Evolutionary conservation across 2,113 vertebrate genomes (phyloP).

Genomic region (Larimichthys crocea): DNA sequence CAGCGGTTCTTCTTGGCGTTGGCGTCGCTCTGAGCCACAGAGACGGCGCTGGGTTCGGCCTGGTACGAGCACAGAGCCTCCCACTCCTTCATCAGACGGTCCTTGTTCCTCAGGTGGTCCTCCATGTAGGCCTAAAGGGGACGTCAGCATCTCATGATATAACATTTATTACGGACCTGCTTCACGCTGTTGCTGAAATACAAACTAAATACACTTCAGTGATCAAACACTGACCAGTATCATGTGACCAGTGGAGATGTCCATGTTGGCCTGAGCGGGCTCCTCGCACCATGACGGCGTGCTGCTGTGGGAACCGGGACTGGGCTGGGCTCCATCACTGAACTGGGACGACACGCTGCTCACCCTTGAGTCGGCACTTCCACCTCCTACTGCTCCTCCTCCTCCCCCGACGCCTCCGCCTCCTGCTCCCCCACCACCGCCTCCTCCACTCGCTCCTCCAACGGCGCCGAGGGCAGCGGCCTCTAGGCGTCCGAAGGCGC

Average conservation of each 20-base stretch:
- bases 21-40: constrained; percentile 86
- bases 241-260: constrained; percentile 99
- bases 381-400: constrained; percentile 39
- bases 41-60: constrained; percentile 91
- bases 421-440: background rate
- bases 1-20: constrained; percentile 97
- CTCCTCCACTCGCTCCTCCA: constrained; percentile 64
- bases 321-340: constrained; percentile 94
- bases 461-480: constrained; percentile 76
- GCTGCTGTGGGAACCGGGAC: constrained; percentile 97
- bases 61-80: constrained; percentile 95
- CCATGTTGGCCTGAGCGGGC: constrained; percentile 98
- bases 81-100: constrained; percentile 96
- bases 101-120: constrained; percentile 95
- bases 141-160: background rate
- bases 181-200: no score
- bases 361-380: constrained; percentile 89
- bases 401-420: constrained; percentile 21
- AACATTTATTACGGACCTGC: no score
- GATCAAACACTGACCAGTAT: constrained; percentile 87
- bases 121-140: constrained; percentile 94
- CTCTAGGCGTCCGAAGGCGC: constrained; percentile 89
- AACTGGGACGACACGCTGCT: constrained; percentile 99
- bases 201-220: no score
- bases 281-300: constrained; percentile 98